These are phyloP conservation scores for Brachyhypopomus gauderio DNA, from an alignment of 2,113 vertebrate genomes.

Conservation along the genomic window DNA sequence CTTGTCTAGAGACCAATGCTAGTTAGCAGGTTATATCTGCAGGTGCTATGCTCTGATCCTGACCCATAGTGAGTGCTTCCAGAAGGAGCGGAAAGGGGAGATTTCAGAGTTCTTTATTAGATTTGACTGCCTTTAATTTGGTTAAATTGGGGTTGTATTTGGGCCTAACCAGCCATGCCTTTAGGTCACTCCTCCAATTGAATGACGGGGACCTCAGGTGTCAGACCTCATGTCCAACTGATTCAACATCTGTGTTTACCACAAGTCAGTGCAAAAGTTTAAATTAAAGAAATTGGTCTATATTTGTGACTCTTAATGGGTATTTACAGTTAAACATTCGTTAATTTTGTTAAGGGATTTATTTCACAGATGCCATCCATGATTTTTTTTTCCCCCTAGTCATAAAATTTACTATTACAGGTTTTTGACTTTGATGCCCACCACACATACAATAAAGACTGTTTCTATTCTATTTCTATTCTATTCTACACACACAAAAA, in stretches of 20 bases:
- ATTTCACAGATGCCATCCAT: too few species aligned
- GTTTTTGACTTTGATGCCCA: too few species aligned
- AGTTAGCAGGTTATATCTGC: neutral
- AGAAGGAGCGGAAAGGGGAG: neutral
- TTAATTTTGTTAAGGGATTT: neutral
- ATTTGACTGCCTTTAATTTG: conserved; percentile 23
- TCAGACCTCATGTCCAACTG: neutral
- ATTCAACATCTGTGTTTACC: neutral
- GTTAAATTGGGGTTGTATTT: conserved; percentile 12
- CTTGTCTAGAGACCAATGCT: neutral
- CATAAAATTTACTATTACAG: too few species aligned
- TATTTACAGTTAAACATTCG: neutral
- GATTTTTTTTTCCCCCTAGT: too few species aligned
- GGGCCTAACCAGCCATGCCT: neutral
- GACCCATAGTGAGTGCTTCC: conserved; percentile 4
- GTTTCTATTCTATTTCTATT: too few species aligned
- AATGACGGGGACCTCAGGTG: neutral
- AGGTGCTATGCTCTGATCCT: neutral
- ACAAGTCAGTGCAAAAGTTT: neutral
- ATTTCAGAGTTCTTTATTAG: conserved; percentile 14
- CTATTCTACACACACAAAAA: too few species aligned
- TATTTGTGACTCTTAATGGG: neutral
- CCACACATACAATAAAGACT: too few species aligned
- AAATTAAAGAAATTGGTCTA: neutral
- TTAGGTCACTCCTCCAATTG: neutral